A percentile compares a stretch with the other conserved stretches of the same genome.
Conservation (phyloP, 2,113 vertebrate genomes). For the Protomyctophum bolini region DNA sequence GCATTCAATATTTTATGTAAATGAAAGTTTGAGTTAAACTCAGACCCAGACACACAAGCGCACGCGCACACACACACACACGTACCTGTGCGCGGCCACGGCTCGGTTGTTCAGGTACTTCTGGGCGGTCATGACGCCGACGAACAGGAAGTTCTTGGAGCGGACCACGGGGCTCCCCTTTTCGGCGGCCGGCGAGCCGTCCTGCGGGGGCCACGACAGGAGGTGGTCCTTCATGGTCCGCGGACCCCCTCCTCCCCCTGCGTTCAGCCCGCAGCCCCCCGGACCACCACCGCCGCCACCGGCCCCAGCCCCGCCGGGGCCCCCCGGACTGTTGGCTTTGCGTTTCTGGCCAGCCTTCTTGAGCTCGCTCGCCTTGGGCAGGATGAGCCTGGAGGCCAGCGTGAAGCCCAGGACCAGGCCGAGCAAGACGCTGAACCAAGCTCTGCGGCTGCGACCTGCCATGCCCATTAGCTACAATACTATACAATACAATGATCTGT, state of each 20-base stretch:
- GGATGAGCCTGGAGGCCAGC: constrained; percentile 88
- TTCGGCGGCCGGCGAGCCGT: constrained; percentile 62
- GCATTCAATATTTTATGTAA: no score
- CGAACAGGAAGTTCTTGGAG: constrained; percentile 85
- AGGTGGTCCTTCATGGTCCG: constrained; percentile 70
- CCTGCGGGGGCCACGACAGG: constrained; percentile 66
- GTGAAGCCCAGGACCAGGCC: constrained; percentile 92
- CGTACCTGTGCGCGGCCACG: constrained; percentile 90
- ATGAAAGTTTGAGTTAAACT: no score
- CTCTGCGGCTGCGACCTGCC: constrained; percentile 88
- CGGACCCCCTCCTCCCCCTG: constrained; percentile 20
- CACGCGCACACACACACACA: not conserved
- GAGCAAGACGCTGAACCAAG: constrained; percentile 90
- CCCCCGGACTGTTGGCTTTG: constrained; percentile 53
- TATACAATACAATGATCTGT: no score
- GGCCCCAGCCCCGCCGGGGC: no score
- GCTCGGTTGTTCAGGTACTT: constrained; percentile 94
- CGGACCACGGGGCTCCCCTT: constrained; percentile 61
- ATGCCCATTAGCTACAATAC: constrained; percentile 67
- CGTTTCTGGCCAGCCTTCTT: constrained; percentile 83
- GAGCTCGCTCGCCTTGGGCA: constrained; percentile 85
- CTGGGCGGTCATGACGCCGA: constrained; percentile 97
- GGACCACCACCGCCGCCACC: no score
- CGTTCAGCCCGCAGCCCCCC: constrained; percentile 61
- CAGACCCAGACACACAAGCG: no score